Base-by-base conservation (phyloP, 1,140 invertebrate species). In the Pseudomyrmex pallidus region DNA sequence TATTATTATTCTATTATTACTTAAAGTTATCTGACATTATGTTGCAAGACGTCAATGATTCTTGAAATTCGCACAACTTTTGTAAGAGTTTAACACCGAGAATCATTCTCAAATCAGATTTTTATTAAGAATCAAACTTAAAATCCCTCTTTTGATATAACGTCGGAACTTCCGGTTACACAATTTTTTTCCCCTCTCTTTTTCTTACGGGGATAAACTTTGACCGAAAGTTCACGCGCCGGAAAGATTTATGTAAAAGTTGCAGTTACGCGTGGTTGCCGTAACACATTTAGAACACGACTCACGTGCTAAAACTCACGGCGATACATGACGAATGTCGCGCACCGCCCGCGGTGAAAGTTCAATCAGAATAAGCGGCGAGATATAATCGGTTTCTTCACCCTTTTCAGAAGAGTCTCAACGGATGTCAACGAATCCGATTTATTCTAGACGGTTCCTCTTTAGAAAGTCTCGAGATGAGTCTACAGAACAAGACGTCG, bases 271-370 rank as follows among this genome's bases (percentile, higher is more conserved):
- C 80, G 76, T 35, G 35, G 35, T 80, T 56, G 25, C 22, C 46
- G 70, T 62, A 85, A 85, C 64, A 82, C 85, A 80, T 85, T 72
- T 56, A 54, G 57, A 68, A 85, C 56, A 82, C 70, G 78, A 74
- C 22, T 46, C 61, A 20, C 17, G 50, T 52, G 61, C 20, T 74
- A 74, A 87, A n/a, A n/a, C n/a, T n/a, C n/a, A 87, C 73, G 61
- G 70, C 63, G 12, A 74, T 15, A 54, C 35, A 63, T 70, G 70
- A 82, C 13, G 59, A 74, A 63, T 74, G 70, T 64, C 57, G 48
- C 48, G 13, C 35, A 35, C 0, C 52, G 84, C 59, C 44, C n/a
- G 17, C 44, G 67, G 86, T 86, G 86, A 87, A 87, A 87, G 86
- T 87, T 86, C 72, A 86, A 77, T 15, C 72, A 83, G 70, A 35